These are phyloP conservation scores for Syngnathus acus DNA, from an alignment of 2,797 vertebrate genomes.

Conservation along the genomic window DNA sequence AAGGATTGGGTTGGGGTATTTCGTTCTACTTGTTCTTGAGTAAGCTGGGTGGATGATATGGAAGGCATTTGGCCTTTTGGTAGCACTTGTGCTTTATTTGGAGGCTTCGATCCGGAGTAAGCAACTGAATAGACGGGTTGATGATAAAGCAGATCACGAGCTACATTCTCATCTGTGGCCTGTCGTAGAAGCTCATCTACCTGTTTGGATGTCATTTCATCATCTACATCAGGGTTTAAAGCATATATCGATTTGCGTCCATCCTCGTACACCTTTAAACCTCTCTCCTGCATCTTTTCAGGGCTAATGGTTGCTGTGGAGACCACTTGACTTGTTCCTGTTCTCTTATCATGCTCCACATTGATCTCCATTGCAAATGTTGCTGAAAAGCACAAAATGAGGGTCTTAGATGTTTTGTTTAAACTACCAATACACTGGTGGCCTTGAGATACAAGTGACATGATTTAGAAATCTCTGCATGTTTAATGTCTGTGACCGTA, in stretches of 20 bases:
- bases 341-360: slow-evolving; percentile 84
- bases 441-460: neutral
- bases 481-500: slow-evolving; percentile 52
- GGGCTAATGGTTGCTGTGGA: slow-evolving; percentile 79
- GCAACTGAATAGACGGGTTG: slow-evolving; percentile 83
- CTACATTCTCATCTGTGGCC: slow-evolving; percentile 75
- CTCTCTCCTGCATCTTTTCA: slow-evolving; percentile 71
- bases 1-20: slow-evolving; percentile 18
- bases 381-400: slow-evolving; percentile 63
- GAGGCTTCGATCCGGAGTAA: slow-evolving; percentile 58
- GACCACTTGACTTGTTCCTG: slow-evolving; percentile 82
- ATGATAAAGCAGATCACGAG: slow-evolving; percentile 80
- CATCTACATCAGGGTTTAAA: slow-evolving; percentile 57
- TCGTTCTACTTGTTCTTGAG: neutral
- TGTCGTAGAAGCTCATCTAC: slow-evolving; percentile 86
- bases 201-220: slow-evolving; percentile 73
- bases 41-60: neutral
- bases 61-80: neutral
- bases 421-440: neutral
- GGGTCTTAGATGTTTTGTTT: too few relatives aligned
- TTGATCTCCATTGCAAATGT: slow-evolving; percentile 91
- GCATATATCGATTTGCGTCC: slow-evolving; percentile 84
- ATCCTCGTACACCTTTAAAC: slow-evolving; percentile 88
- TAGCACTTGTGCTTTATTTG: slow-evolving; percentile 40
- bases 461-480: neutral